Evolutionary conservation across 2,797 vertebrate species (phyloP), one percentile per base, ranked within the genome.

Genomic region (Morelia viridis): DNA sequence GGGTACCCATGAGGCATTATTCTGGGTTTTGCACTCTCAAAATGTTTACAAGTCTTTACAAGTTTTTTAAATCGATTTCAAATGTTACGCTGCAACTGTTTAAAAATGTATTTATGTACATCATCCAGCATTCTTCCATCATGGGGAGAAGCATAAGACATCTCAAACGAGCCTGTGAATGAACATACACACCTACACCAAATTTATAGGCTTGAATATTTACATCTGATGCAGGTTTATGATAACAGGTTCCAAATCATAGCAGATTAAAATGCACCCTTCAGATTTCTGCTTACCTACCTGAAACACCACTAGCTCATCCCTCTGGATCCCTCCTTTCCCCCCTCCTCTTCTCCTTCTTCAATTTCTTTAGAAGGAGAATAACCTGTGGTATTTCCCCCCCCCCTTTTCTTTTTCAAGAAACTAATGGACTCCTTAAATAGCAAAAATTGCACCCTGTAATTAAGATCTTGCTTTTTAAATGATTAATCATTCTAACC

Each of bases 401-500:
- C n/a, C 97, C 28, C 65, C 83, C 28, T 95, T 95, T 97, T 97
- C 2, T 95, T 95, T 97, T 97, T 97, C 97, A 97, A 97, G 97
- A 97, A 98, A 97, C 97, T 97, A 98, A 98, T 97, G 97, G 97
- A 97, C 97, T 97, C 97, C 97, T 97, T 97, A 97, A 98, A 97
- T 98, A 98, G 97, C 96, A 98, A 97, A 98, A 97, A 98, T 98
- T 97, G 97, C 97, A 97, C 97, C 97, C 97, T 98, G 97, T 98
- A 98, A 98, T 98, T 98, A 98, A 98, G 97, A 98, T 97, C 97
- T 98, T 98, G 97, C 97, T 98, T 98, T 98, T 97, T 97, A 98
- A 98, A 98, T 98, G 97, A 98, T 98, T 97, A 97, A 98, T 98
- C 97, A 98, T 98, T 97, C 97, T 97, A 97, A 97, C 97, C 97